A percentile compares a stretch with the other conserved stretches of the same genome.
phyloP scores from a whole-genome alignment of 2,113 vertebrate genomes.

The Phoenicopterus ruber region DNA sequence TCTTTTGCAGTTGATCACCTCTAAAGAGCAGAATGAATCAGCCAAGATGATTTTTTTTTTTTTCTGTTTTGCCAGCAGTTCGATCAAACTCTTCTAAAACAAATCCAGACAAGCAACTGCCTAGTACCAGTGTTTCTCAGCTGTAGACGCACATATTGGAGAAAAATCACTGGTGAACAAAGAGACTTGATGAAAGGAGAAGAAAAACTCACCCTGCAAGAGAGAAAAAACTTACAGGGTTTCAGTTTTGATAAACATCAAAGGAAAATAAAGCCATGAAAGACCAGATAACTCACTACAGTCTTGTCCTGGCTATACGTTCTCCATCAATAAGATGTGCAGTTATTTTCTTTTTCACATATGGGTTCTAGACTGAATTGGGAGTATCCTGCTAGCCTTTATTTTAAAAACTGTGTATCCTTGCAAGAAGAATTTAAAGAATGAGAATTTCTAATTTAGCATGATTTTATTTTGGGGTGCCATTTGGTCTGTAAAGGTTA shows the following conservation, averaged over 20 bases:
- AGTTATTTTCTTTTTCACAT: not conserved
- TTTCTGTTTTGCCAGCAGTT: not conserved
- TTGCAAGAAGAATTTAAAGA: not conserved
- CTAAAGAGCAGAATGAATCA: not conserved
- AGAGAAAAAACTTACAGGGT: not conserved
- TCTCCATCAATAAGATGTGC: not conserved
- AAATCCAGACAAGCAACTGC: not conserved
- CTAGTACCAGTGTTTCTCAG: not conserved
- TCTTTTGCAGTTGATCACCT: not conserved
- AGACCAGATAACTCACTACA: not conserved
- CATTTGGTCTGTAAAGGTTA: not conserved
- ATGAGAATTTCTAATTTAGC: not conserved
- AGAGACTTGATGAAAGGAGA: not conserved
- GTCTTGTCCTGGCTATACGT: not conserved
- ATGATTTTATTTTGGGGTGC: not conserved
- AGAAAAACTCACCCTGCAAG: not conserved
- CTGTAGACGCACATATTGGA: not conserved
- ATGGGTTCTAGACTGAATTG: not conserved
- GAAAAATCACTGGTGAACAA: not conserved
- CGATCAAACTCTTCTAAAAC: not conserved
- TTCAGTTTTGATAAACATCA: not conserved
- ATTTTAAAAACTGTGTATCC: not conserved
- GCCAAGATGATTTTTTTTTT: not conserved
- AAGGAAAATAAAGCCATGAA: not conserved
- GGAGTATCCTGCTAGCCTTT: not conserved